Evolutionary conservation across 2,113 vertebrate species (phyloP).

Genomic region (Cranoglanis bouderius): DNA sequence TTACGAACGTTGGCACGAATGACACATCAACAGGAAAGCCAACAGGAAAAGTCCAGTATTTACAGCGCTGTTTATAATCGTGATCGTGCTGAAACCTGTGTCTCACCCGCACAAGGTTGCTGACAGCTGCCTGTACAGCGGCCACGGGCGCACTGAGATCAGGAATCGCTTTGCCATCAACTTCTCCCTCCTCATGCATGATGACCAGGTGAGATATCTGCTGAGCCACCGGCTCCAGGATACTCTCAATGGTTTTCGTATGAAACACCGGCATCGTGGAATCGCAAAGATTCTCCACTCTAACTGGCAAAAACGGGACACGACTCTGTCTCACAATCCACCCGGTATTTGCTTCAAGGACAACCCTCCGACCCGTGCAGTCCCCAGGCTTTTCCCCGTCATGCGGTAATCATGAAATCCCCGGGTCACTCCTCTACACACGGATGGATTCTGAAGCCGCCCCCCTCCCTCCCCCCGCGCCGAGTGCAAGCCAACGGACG

Average conservation of each 20-base stretch:
- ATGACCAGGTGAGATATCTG: constrained; percentile 99
- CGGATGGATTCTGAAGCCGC: constrained; percentile 57
- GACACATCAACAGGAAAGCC: background rate
- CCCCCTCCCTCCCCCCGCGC: constrained; percentile 56
- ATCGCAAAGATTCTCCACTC: constrained; percentile 65
- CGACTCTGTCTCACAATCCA: constrained; percentile 45
- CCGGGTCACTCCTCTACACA: constrained; percentile 53
- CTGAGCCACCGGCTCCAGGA: constrained; percentile 99
- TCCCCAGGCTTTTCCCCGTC: constrained; percentile 58
- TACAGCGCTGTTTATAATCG: background rate
- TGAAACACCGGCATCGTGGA: constrained; percentile 96
- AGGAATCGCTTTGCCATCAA: constrained; percentile 98
- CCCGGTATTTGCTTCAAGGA: constrained; percentile 49
- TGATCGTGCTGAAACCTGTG: constrained; percentile 28
- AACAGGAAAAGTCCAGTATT: background rate
- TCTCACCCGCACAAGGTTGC: constrained; percentile 98
- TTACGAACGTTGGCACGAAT: background rate
- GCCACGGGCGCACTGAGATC: constrained; percentile 94
- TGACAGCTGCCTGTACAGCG: constrained; percentile 96
- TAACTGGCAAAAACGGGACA: constrained; percentile 57
- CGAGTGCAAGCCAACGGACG: constrained; percentile 68
- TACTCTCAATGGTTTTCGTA: constrained; percentile 98
- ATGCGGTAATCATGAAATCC: constrained; percentile 48
- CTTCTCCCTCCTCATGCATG: constrained; percentile 99
- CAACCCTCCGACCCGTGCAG: constrained; percentile 43